Evolutionary conservation across 2,113 vertebrate species (phyloP).

Genomic region (Rhinogobius similis): DNA sequence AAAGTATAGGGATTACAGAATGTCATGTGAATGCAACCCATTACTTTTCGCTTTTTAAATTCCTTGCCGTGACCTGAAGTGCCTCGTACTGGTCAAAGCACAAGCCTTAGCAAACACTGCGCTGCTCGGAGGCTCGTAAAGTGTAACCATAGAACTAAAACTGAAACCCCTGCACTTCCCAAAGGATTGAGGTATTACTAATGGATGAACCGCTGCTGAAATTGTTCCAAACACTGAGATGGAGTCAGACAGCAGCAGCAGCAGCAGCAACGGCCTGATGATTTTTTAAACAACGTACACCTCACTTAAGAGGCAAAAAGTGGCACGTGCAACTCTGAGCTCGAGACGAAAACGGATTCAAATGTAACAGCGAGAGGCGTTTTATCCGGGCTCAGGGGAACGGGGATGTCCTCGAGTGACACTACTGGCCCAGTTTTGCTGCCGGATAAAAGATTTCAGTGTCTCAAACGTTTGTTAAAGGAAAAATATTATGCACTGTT

Average conservation of each 20-base stretch:
- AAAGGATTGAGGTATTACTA: constrained; percentile 61
- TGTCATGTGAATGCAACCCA: too few species aligned
- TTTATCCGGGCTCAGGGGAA: constrained; percentile 31
- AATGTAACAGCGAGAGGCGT: constrained; percentile 21
- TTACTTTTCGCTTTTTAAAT: too few species aligned
- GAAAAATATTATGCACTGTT: too few species aligned
- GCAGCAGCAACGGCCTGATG: constrained; percentile 13
- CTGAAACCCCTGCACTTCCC: constrained; percentile 42
- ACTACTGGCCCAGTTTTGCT: not conserved
- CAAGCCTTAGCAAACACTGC: constrained; percentile 50
- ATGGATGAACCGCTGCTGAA: constrained; percentile 65
- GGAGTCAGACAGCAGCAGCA: constrained; percentile 8
- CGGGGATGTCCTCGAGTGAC: not conserved
- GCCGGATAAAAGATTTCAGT: not conserved
- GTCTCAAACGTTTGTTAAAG: not conserved
- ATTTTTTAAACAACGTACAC: constrained; percentile 20
- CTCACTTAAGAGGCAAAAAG: constrained; percentile 33
- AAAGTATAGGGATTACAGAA: too few species aligned
- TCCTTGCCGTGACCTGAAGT: constrained; percentile 22
- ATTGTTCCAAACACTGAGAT: constrained; percentile 40
- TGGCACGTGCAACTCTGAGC: constrained; percentile 17
- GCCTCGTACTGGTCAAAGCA: constrained; percentile 12
- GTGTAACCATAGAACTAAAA: constrained; percentile 37
- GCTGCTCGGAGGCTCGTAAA: constrained; percentile 37
- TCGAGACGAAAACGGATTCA: constrained; percentile 19